Evolutionary conservation across 2,113 vertebrate species (phyloP).

Genomic region (Lycocorax pyrrhopterus): DNA sequence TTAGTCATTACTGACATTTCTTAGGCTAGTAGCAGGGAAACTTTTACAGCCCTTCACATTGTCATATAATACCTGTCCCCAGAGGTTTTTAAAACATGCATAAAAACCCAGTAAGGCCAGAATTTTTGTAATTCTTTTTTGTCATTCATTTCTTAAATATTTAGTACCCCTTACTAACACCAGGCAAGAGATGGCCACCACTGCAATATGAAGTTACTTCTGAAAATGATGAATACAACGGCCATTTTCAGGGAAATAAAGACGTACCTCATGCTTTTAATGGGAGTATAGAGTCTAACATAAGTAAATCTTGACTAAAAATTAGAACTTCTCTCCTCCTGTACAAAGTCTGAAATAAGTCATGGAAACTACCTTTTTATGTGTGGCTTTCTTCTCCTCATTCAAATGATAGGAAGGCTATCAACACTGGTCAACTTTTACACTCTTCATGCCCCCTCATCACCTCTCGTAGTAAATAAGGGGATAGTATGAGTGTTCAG

Average conservation of each 20-base stretch:
- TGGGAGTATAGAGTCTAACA: not conserved
- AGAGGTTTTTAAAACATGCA: not conserved
- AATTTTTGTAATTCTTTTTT: not conserved
- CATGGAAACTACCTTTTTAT: not conserved
- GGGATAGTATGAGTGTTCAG: not conserved
- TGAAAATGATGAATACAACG: not conserved
- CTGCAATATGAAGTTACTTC: not conserved
- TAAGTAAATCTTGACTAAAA: not conserved
- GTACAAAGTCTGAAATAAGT: not conserved
- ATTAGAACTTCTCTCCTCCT: not conserved
- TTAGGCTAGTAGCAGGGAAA: not conserved
- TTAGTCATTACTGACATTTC: not conserved
- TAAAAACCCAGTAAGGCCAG: not conserved
- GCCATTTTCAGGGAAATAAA: not conserved
- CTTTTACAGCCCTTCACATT: constrained; percentile 3
- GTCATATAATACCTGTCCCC: not conserved
- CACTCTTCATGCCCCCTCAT: not conserved
- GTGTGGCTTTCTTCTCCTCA: not conserved
- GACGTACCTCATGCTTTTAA: not conserved
- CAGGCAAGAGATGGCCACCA: not conserved
- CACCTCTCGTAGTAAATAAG: not conserved
- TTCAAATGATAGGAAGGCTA: not conserved
- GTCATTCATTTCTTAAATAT: not conserved
- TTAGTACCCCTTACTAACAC: not conserved
- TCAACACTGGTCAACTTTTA: not conserved